Evolutionary conservation across 2,797 vertebrate genomes (phyloP), one percentile per base, ranked within the genome.

Genomic region (Falco berigora): DNA sequence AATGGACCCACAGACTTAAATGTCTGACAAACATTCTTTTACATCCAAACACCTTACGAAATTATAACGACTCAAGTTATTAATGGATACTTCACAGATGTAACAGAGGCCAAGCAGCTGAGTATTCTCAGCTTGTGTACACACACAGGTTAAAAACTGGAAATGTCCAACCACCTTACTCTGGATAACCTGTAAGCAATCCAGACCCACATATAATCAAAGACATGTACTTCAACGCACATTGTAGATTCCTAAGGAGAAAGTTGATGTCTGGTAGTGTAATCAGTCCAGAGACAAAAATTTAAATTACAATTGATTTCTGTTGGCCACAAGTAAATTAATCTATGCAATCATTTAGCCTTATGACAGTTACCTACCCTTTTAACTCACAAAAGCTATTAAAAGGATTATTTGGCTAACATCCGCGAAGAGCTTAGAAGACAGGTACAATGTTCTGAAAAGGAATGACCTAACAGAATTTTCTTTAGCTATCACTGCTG

Each of bases 341-440:
- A 97, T 95, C 95, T 61, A 69, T 76, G 94, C 92, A 90, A 95
- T 94, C 94, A 95, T 96, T 96, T 95, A 96, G 67, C 90, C 95
- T 97, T 94, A 95, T 96, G 95, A 96, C 95, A 95, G 95, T 91
- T 93, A 94, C 92, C 96, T 80, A 92, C 84, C 96, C 96, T 96
- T 95, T 96, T 89, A 96, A 94, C 96, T 95, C 92, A 67, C 83
- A 82, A 72, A 93, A 96, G 94, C 83, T 94, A 95, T 97, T 96
- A 97, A 93, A 94, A 93, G 95, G 94, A 96, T 96, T 97, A 96
- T 96, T 96, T 97, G 94, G 96, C 96, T 79, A 96, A 93, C 91
- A 79, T 96, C 86, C n/a, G 42, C 95, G 52, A 81, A 95, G 90
- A 93, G 86, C 91, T 96, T 23, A 30, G 77, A 82, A 94, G 90